These are phyloP conservation scores for Troilus luridus DNA, from an alignment of 2,888 invertebrate genomes.

Conservation along the genomic window DNA sequence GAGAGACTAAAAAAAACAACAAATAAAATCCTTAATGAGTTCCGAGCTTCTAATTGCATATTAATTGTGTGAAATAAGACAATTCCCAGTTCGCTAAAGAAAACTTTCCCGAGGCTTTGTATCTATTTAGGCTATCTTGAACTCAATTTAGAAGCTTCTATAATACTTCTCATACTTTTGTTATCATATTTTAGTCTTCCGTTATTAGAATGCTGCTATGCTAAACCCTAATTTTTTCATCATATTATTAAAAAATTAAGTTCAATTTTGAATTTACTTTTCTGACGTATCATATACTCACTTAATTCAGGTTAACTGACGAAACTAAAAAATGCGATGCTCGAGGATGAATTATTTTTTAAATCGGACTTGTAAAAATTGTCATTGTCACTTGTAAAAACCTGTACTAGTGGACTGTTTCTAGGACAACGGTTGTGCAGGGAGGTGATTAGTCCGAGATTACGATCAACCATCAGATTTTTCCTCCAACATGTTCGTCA, in stretches of 20 bases:
- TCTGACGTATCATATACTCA: too few relatives aligned
- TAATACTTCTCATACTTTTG: not conserved
- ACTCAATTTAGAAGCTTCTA: not conserved
- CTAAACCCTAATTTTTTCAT: not conserved
- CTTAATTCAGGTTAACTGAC: too few relatives aligned
- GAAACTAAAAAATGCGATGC: too few relatives aligned
- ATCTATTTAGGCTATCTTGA: slow-evolving; percentile 1
- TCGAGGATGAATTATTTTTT: too few relatives aligned
- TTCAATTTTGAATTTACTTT: too few relatives aligned
- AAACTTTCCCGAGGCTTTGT: not conserved
- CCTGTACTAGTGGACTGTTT: too few relatives aligned
- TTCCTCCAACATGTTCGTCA: too few relatives aligned
- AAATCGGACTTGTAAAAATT: too few relatives aligned
- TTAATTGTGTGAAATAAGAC: not conserved
- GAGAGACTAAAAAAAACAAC: not conserved
- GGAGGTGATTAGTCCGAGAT: too few relatives aligned
- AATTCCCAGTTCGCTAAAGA: not conserved
- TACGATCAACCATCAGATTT: too few relatives aligned
- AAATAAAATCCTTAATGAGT: not conserved
- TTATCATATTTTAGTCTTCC: not conserved
- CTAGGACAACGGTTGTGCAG: too few relatives aligned
- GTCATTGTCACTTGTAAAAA: too few relatives aligned
- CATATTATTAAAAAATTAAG: not conserved
- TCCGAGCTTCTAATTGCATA: not conserved
- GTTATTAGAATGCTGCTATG: not conserved